These are phyloP conservation scores for Masnerella sp. DNA, from an alignment of 2,888 invertebrate species.

Conservation along the genomic window DNA sequence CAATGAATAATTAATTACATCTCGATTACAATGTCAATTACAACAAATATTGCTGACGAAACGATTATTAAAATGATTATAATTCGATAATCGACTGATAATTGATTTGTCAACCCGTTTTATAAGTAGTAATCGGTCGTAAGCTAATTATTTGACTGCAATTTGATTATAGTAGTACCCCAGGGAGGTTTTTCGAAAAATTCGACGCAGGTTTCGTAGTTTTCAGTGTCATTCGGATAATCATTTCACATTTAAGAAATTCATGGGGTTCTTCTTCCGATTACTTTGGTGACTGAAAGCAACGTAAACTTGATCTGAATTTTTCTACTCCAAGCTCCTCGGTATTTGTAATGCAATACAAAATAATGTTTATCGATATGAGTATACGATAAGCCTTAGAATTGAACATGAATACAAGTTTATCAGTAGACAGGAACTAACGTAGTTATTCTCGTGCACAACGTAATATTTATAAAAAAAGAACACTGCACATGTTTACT, in stretches of 20 bases:
- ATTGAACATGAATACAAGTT: conserved; percentile 30
- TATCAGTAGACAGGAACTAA: conserved; percentile 24
- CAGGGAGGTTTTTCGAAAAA: background rate
- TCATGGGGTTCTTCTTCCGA: no score
- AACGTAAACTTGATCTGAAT: background rate
- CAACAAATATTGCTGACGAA: conserved; percentile 24
- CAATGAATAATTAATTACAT: conserved; percentile 57
- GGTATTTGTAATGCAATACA: conserved; percentile 25
- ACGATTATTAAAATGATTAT: conserved; percentile 20
- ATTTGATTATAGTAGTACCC: conserved; percentile 1
- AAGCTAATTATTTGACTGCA: conserved; percentile 56
- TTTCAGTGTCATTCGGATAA: no score
- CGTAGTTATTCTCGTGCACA: conserved; percentile 38
- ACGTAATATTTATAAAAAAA: conserved; percentile 29
- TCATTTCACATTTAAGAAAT: no score
- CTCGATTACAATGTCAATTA: conserved; percentile 57
- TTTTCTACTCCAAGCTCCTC: no score
- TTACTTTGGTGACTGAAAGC: background rate
- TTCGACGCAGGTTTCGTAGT: background rate
- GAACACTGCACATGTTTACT: conserved; percentile 17
- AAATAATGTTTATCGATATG: conserved; percentile 28
- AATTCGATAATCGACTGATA: conserved; percentile 30
- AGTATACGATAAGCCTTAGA: conserved; percentile 52
- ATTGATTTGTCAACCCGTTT: conserved; percentile 40
- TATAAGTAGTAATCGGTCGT: conserved; percentile 55